Conservation (phyloP, 1,140 invertebrate species). For the Armadillidium nasatum region DNA sequence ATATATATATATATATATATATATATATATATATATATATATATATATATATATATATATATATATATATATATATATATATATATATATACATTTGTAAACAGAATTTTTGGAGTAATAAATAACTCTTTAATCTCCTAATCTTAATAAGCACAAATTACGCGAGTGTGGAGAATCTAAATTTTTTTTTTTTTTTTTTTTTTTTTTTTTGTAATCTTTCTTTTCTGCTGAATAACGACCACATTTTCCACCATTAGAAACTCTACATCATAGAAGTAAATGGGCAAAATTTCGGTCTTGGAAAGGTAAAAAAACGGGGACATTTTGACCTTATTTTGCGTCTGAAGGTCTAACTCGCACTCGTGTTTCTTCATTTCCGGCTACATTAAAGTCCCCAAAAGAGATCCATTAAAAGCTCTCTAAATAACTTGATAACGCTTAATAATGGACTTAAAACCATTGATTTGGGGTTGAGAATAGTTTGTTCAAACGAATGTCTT, state of each 20-base stretch:
- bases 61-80: slow-evolving; percentile 15
- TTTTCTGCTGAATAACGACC: background rate
- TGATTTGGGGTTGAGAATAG: slow-evolving; percentile 1
- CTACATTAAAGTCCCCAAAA: background rate
- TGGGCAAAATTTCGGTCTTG: background rate
- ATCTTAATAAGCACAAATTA: background rate
- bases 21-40: background rate
- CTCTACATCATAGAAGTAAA: background rate
- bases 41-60: slow-evolving; percentile 3
- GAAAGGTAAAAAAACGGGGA: background rate
- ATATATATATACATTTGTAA: slow-evolving; percentile 4
- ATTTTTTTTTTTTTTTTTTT: background rate
- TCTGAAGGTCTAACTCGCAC: background rate
- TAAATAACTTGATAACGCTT: slow-evolving; percentile 10
- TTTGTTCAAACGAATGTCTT: background rate
- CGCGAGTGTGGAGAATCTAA: background rate
- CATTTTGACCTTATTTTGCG: background rate
- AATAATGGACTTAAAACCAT: background rate
- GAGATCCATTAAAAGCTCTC: background rate
- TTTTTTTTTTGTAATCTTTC: background rate
- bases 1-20: background rate
- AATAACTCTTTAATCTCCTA: background rate
- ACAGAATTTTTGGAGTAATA: background rate
- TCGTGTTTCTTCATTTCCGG: background rate
- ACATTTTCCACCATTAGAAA: background rate